A percentile compares a stretch with the other conserved stretches of the same genome.
These are phyloP conservation scores for Apostichopus leukothele DNA, from an alignment of 53 echinoderm and acorn worm species.

Conservation along the genomic window DNA sequence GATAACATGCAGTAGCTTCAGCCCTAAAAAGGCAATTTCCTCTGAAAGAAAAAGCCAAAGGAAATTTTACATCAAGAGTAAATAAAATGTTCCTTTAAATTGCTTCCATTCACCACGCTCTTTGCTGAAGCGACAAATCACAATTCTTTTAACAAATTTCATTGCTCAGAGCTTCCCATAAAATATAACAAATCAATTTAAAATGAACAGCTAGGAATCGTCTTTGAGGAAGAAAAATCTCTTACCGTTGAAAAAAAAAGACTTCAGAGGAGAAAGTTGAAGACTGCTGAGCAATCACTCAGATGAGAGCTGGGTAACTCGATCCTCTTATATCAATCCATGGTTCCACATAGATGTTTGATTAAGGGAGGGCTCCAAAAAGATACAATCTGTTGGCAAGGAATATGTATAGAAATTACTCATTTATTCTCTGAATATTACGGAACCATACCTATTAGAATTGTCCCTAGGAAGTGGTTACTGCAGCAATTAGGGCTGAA, in stretches of 20 bases:
- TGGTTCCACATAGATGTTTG: conserved; percentile 37
- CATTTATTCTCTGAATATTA: conserved; percentile 15
- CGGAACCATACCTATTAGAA: conserved; percentile 39
- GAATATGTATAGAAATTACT: conserved; percentile 20
- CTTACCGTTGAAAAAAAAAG: conserved; percentile 27
- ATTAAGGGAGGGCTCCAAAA: conserved; percentile 29
- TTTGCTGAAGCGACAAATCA: background rate
- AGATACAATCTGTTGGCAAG: conserved; percentile 39
- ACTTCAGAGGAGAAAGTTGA: background rate
- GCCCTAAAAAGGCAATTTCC: conserved; percentile 44
- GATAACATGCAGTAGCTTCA: background rate
- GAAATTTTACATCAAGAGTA: background rate
- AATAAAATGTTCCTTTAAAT: background rate
- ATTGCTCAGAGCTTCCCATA: conserved; percentile 14
- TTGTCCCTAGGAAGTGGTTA: conserved; percentile 31
- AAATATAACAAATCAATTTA: conserved; percentile 33
- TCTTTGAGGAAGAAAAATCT: background rate
- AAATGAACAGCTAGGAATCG: conserved; percentile 14
- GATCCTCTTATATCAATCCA: conserved; percentile 41
- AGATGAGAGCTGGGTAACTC: conserved; percentile 19
- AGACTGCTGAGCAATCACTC: conserved; percentile 28
- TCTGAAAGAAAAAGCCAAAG: background rate
- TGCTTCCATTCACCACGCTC: background rate
- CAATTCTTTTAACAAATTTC: background rate
- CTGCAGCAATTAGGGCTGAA: conserved; percentile 22